Evolutionary conservation across 2,113 vertebrate genomes (phyloP), one percentile per base, ranked within the genome.

Genomic region (Pteruthius melanotis): DNA sequence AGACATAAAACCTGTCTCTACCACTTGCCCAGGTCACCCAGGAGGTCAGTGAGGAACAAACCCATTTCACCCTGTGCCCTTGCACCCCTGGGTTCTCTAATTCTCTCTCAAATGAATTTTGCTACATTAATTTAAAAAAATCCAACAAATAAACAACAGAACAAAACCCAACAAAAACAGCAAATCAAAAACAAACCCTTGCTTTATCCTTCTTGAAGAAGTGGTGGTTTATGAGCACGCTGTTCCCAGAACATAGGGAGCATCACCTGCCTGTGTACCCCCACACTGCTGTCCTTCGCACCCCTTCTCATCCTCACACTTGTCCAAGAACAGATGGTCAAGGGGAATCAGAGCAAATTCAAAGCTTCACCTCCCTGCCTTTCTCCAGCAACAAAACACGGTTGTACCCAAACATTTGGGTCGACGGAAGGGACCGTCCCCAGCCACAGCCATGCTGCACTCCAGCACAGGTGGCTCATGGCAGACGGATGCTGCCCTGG

Each of bases 351-450:
- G 39, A n/a, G 20, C 19, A 56, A 75, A 93, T 35, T 22, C 7
- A 3, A 56, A 72, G 30, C 33, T 64, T 85, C 45, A n/a, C 26
- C 27, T 57, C 49, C 22, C 11, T 83, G 15, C 8, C 37, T 79
- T 64, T 80, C 57, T 76, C 19, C 63, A 77, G 22, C 53, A 69
- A 6, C 2, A 7, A 78, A 74, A 44, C 13, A 13, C 28, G 60
- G 39, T 10, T 6, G 0, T 15, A 44, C 49, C 42, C 69, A 44
- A 45, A 14, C 1, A 7, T 52, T 24, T 56, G 40, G 14, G 47
- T 31, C 0, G 1, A 3, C 17, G 40, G 31, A 44, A 50, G 17
- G 39, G 68, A 39, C 63, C 0, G 0, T 72, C 28, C 49, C 23
- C 47, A 74, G 11, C 40, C 22, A 18, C 11, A 64, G 42, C 56